Evolutionary conservation across 2,888 invertebrate species (phyloP).

Genomic region (Hirtodrosophila cameraria): DNA sequence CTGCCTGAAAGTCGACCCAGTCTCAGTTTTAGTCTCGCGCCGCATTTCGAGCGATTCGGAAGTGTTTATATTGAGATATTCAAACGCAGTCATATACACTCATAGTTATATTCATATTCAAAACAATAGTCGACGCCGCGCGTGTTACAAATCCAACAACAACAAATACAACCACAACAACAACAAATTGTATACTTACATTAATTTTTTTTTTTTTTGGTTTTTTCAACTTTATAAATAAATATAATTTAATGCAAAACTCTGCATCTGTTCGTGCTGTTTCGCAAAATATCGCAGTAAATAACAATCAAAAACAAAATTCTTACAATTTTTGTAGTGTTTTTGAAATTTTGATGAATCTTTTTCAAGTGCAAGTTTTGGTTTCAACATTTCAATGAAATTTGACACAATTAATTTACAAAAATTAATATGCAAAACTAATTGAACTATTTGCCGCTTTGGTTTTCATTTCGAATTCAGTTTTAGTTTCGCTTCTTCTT

Average conservation of each 20-base stretch:
- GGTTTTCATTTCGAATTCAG: slow-evolving; percentile 50
- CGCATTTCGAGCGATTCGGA: slow-evolving; percentile 80
- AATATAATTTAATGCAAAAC: slow-evolving; percentile 30
- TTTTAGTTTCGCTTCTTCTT: background rate
- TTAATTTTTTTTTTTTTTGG: slow-evolving; percentile 8
- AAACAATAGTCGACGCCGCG: slow-evolving; percentile 41
- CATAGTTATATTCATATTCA: background rate
- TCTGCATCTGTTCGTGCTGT: slow-evolving; percentile 35
- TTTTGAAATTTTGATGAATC: no score
- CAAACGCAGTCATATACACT: slow-evolving; percentile 23
- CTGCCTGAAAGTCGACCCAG: slow-evolving; percentile 67
- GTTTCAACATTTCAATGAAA: slow-evolving; percentile 14
- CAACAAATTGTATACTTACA: slow-evolving; percentile 13
- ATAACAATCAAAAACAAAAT: no score
- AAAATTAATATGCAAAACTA: slow-evolving; percentile 43
- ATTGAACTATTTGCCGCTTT: slow-evolving; percentile 66
- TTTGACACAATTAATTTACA: slow-evolving; percentile 40
- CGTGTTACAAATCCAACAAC: slow-evolving; percentile 59
- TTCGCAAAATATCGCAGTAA: slow-evolving; percentile 7
- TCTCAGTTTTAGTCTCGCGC: slow-evolving; percentile 72
- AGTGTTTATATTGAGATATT: slow-evolving; percentile 57
- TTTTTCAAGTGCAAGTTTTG: slow-evolving; percentile 57
- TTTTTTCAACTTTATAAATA: slow-evolving; percentile 22
- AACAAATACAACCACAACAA: no score
- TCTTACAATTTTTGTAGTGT: no score